Evolutionary conservation across 2,888 invertebrate species (phyloP), one percentile per base, ranked within the genome.

Genomic region (Xylophagus ater): DNA sequence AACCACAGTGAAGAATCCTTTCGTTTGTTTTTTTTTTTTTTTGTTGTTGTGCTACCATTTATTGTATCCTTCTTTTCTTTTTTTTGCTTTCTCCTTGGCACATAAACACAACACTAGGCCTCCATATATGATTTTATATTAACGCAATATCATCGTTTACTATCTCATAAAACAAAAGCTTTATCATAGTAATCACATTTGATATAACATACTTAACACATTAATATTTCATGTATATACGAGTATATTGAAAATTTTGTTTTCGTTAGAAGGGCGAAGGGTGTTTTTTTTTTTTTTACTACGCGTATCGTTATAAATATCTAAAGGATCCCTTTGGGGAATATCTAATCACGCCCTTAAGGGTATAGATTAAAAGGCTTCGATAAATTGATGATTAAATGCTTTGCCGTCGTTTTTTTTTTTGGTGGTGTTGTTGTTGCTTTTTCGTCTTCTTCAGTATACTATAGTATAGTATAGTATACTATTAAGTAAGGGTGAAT

Each of bases 321-420:
- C 19, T 10, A 17, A 31, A 28, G 31, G 34, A 34, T 18, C 28
- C 37, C 34, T 37, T 34, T 37, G 34, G 37, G 42, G 42, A 31
- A 25, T 42, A 42, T 38, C 42, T 34, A 38, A 42, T 42, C 41
- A 40, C 40, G 40, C 36, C 43, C 34, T 43, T 37, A 37, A 39
- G 36, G 17, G 25, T 30, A 18, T n/a, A 37, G 40, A 40, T 43
- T 43, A 40, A 36, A 40, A 40, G 40, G 37, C 34, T 43, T 41
- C 41, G 39, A 41, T 44, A 44, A 44, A 44, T 36, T 38, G 41
- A 41, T 44, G 44, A 44, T 44, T 44, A 39, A 44, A 39, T 41
- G 39, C 33, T 21, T n/a, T n/a, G n/a, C n/a, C n/a, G n/a, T n/a
- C n/a, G n/a, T n/a, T n/a, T n/a, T n/a, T n/a, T n/a, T n/a, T n/a